Evolutionary conservation across 2,888 invertebrate genomes (phyloP).

Genomic region (Siphlonurus alternatus): DNA sequence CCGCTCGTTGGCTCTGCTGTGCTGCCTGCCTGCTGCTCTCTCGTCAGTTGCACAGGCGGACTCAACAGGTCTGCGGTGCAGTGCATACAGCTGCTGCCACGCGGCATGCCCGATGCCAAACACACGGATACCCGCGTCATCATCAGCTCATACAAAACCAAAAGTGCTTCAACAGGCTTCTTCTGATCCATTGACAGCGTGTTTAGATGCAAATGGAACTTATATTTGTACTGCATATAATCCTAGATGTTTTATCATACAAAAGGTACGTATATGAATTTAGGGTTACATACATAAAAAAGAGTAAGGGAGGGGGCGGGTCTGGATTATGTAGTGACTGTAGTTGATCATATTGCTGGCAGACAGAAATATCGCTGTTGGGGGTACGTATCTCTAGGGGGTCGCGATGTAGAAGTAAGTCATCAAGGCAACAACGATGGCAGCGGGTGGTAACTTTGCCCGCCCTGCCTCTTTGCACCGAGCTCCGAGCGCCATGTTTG

Average conservation of each 20-base stretch:
- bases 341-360: no score
- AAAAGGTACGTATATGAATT: slow-evolving; percentile 33
- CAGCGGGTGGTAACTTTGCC: slow-evolving; percentile 8
- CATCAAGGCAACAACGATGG: not conserved
- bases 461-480: not conserved
- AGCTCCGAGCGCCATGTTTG: slow-evolving; percentile 6
- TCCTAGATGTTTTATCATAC: slow-evolving; percentile 44
- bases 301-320: no score
- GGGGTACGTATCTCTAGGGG: not conserved
- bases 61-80: slow-evolving; percentile 31
- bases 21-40: slow-evolving; percentile 8
- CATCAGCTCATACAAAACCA: not conserved
- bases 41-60: slow-evolving; percentile 19
- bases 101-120: slow-evolving; percentile 2
- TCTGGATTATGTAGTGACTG: no score
- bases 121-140: not conserved
- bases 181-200: slow-evolving; percentile 22
- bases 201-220: slow-evolving; percentile 36
- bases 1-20: not conserved
- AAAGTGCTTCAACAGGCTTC: not conserved
- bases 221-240: slow-evolving; percentile 45
- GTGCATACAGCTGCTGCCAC: slow-evolving; percentile 22
- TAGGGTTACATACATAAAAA: not conserved
- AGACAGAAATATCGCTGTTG: not conserved
- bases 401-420: not conserved